These are phyloP conservation scores for Ophion ellenae DNA, from an alignment of 2,888 invertebrate species.

Conservation along the genomic window DNA sequence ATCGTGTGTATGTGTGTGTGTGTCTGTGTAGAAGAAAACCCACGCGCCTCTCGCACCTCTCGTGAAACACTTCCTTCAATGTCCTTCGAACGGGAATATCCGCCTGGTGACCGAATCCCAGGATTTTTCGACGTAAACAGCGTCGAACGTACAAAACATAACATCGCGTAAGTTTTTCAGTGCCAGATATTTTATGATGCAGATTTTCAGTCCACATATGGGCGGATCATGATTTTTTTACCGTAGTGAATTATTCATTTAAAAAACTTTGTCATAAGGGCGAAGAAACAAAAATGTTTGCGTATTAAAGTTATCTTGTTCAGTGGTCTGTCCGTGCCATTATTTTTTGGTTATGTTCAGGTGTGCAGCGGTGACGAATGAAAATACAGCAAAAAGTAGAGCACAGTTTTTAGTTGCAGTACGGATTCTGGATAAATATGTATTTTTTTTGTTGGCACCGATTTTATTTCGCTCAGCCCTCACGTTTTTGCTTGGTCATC, in stretches of 20 bases:
- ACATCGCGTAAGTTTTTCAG: background rate
- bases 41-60: conserved; percentile 44
- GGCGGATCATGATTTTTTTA: too few species aligned
- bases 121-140: conserved; percentile 45
- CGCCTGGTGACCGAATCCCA: conserved; percentile 61
- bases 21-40: conserved; percentile 14
- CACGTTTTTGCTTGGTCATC: background rate
- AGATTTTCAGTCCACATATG: too few species aligned
- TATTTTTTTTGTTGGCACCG: background rate
- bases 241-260: too few species aligned
- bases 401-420: too few species aligned
- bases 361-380: too few species aligned
- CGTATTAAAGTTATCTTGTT: too few species aligned
- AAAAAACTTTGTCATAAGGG: too few species aligned
- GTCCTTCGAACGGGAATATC: conserved; percentile 63
- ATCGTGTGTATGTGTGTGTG: background rate
- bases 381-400: too few species aligned
- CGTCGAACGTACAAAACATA: background rate
- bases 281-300: too few species aligned
- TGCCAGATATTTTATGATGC: background rate
- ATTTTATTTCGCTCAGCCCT: background rate
- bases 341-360: too few species aligned
- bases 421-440: too few species aligned
- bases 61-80: conserved; percentile 47
- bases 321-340: too few species aligned